Evolutionary conservation across 2,113 vertebrate species (phyloP).

Genomic region (Gallinago undulata): DNA sequence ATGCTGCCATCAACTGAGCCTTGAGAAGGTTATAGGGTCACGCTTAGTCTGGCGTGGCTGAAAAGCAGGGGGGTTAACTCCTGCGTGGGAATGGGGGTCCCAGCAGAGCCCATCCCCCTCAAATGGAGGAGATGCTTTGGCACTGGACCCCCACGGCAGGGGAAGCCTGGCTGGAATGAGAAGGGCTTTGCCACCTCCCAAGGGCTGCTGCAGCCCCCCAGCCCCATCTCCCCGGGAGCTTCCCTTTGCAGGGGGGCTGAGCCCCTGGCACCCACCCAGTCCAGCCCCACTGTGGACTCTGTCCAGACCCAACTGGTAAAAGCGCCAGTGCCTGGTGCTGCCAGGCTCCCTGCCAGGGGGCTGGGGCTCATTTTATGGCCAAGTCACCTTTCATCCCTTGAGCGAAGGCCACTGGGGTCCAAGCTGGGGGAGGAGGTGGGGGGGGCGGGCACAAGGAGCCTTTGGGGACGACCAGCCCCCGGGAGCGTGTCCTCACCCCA

Average conservation of each 20-base stretch:
- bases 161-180: background rate
- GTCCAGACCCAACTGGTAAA: background rate
- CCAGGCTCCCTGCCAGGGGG: background rate
- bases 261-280: background rate
- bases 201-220: background rate
- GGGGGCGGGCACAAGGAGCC: background rate
- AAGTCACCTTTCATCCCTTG: background rate
- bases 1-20: background rate
- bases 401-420: background rate
- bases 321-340: background rate
- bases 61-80: background rate
- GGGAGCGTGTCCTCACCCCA: background rate
- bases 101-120: background rate
- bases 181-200: background rate
- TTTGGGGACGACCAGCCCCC: background rate
- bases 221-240: too few species aligned
- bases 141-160: accelerated
- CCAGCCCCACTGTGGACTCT: background rate
- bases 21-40: background rate
- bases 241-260: background rate
- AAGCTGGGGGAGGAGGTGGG: too few species aligned
- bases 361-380: too few species aligned
- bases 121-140: background rate
- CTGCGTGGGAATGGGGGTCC: background rate
- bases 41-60: background rate